Evolutionary conservation across 2,797 vertebrate species (phyloP).

Genomic region (Phalanger gymnotis): DNA sequence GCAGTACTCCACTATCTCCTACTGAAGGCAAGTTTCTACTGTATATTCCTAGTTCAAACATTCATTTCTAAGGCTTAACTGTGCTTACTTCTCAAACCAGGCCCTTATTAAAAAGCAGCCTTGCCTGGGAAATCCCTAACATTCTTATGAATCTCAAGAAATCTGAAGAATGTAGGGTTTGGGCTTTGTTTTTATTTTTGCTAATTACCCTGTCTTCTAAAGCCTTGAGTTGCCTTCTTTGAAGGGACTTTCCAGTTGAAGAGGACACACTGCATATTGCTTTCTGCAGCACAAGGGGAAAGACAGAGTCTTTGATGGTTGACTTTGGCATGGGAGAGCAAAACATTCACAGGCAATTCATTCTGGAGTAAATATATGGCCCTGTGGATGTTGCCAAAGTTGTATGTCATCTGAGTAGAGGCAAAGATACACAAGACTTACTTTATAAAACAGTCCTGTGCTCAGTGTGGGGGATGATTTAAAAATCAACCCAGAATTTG

Average conservation of each 20-base stretch:
- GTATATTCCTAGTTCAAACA: not conserved
- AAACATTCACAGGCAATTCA: rapidly evolving
- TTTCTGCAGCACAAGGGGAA: not conserved
- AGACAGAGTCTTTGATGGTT: rapidly evolving
- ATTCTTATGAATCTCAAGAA: not conserved
- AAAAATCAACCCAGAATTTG: not conserved
- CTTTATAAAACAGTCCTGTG: not conserved
- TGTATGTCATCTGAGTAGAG: not conserved
- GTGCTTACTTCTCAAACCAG: not conserved
- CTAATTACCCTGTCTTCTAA: not conserved
- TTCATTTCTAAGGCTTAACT: not conserved
- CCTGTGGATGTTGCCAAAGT: rapidly evolving
- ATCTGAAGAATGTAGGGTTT: not conserved
- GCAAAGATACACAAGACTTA: not conserved
- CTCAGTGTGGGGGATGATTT: rapidly evolving
- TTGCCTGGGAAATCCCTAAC: not conserved
- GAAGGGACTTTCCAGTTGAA: not conserved
- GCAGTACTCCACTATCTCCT: not conserved
- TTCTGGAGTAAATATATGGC: not conserved
- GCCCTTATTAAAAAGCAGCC: not conserved
- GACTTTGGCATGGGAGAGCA: not conserved
- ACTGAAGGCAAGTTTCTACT: not conserved
- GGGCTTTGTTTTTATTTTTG: not conserved
- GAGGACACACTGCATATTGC: not conserved
- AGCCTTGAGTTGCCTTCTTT: not conserved